Base-by-base conservation (phyloP, 2,888 invertebrate species). In the Epinotia nisella region DNA sequence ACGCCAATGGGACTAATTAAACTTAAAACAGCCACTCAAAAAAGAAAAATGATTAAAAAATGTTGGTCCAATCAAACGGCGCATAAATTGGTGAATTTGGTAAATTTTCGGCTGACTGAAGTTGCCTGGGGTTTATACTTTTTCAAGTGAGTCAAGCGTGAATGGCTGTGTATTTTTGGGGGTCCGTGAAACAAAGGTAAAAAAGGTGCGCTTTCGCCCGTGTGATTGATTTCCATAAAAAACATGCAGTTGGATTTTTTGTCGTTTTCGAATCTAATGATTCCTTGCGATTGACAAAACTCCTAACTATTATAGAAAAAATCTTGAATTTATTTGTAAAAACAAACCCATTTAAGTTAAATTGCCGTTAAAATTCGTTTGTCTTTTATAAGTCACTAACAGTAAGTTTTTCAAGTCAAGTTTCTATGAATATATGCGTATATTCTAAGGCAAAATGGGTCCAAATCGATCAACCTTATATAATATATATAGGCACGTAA, bases 61-160 rank as follows among this genome's bases (percentile, higher is more conserved):
- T 82, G 82, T 85, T 80, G 78, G 81, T 81, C 87, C 87, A 88
- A 90, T 90, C 86, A 91, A 90, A 88, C 79, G 83, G 80, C 79
- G 82, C 83, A 86, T 88, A 88, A 91, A 90, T 90, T 90, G 83
- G 77, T 67, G 49, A 67, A 59, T 67, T 67, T 35, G 7, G 58
- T 79, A 83, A 89, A 90, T 91, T 90, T 88, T 85, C 86, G 87
- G 89, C 85, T 87, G 85, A 86, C 84, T 84, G 83, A 83, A 80
- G 85, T 82, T 83, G 81, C 80, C 85, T 83, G 80, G 83, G 29
- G 17, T 35, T 19, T 35, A 9, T 35, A 35, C 9, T 62, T 62
- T 61, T 62, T 55, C 21, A 53, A 60, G 35, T 11, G 49, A 62
- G 49, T 7, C 17, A 64, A 64, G 64, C 64, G 51, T 53, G 51